Percentiles rank a stretch among this genome's conserved stretches.
Conservation (phyloP, 2,797 vertebrate genomes). For the Pitangus sulphuratus region DNA sequence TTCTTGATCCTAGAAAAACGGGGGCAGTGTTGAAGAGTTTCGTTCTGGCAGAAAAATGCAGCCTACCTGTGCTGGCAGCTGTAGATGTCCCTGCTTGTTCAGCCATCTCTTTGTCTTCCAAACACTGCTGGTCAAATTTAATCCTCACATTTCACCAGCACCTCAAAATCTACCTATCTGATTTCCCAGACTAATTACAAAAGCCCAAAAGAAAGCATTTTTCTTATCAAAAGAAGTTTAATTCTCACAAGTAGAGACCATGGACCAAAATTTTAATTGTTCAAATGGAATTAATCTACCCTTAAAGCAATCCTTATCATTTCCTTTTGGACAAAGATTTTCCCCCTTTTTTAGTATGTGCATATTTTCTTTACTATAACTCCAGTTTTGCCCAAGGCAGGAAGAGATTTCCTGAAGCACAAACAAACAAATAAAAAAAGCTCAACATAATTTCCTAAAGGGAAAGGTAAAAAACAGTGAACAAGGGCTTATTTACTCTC, state of each 20-base stretch:
- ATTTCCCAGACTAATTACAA: not conserved
- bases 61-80: not conserved
- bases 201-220: not conserved
- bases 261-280: not conserved
- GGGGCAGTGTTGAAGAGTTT: not conserved
- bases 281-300: not conserved
- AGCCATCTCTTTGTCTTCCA: not conserved
- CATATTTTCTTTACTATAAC: conserved; percentile 6
- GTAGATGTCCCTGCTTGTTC: not conserved
- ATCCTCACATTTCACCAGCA: not conserved
- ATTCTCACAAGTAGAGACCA: not conserved
- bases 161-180: not conserved
- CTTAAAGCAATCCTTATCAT: conserved; percentile 7
- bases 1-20: not conserved
- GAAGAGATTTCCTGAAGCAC: conserved; percentile 26
- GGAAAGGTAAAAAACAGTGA: not conserved
- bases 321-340: conserved; percentile 7
- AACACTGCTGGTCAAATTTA: not conserved
- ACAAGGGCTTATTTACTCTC: not conserved
- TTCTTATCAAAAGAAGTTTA: not conserved
- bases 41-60: not conserved
- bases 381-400: not conserved
- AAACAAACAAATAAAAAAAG: not conserved
- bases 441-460: not conserved
- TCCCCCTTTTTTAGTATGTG: not conserved